Evolutionary conservation across 2,797 vertebrate species (phyloP).

Genomic region (Hoplostethus mediterraneus): DNA sequence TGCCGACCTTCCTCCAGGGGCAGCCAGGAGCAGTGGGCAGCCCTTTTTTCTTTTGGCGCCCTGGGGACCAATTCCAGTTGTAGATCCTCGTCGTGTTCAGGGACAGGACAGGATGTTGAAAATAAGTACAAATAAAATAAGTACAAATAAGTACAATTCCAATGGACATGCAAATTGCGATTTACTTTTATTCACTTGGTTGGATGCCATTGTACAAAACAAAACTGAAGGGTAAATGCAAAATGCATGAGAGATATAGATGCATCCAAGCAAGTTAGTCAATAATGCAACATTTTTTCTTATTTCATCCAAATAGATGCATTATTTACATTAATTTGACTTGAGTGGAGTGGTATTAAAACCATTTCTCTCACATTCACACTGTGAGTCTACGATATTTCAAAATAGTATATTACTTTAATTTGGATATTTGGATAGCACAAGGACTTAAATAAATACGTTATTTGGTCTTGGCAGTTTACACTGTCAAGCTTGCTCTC

Average conservation of each 20-base stretch:
- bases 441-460: slow-evolving; percentile 22
- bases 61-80: no score
- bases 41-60: no score
- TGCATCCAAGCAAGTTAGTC: slow-evolving; percentile 35
- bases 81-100: no score
- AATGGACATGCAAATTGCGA: slow-evolving; percentile 35
- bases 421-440: slow-evolving; percentile 1
- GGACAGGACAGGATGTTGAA: no score
- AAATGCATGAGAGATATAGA: slow-evolving; percentile 16
- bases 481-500: slow-evolving; percentile 30
- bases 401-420: background rate
- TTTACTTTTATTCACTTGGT: background rate
- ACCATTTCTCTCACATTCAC: slow-evolving; percentile 34
- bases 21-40: no score
- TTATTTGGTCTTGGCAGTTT: slow-evolving; percentile 12
- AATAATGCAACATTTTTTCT: slow-evolving; percentile 52
- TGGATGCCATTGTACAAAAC: slow-evolving; percentile 18
- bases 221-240: slow-evolving; percentile 36
- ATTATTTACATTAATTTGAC: slow-evolving; percentile 30
- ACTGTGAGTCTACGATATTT: slow-evolving; percentile 24
- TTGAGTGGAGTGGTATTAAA: slow-evolving; percentile 22
- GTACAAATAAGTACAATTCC: background rate
- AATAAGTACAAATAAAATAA: no score
- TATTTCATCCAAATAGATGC: slow-evolving; percentile 46
- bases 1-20: no score